Percentiles rank a stretch among this genome's conserved stretches.
phyloP scores from a whole-genome alignment of 1,140 invertebrate species.

The Papilio polytes region DNA sequence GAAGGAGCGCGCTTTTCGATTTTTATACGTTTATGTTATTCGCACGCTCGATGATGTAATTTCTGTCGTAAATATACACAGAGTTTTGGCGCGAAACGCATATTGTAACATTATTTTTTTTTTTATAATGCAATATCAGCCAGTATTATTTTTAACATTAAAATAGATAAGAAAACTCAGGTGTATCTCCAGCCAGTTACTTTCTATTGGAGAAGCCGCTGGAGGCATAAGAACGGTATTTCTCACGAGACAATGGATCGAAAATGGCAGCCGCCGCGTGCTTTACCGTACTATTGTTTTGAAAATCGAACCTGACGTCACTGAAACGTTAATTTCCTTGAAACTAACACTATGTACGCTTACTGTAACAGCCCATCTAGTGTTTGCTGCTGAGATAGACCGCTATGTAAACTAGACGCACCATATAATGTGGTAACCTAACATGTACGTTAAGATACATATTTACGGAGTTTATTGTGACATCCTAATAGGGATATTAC shows the following conservation, averaged over 20 bases:
- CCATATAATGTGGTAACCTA: background rate
- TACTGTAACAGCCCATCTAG: conserved; percentile 26
- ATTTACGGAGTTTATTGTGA: background rate
- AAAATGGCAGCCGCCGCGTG: conserved; percentile 60
- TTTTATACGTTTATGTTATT: conserved; percentile 66
- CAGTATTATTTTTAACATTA: background rate
- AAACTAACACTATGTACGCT: conserved; percentile 50
- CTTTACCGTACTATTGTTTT: conserved; percentile 75
- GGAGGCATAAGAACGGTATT: conserved; percentile 54
- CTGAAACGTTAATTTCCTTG: conserved; percentile 67
- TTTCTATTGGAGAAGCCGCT: conserved; percentile 73
- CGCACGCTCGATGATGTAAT: conserved; percentile 63
- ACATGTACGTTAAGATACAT: background rate
- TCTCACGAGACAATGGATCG: conserved; percentile 72
- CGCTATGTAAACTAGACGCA: conserved; percentile 17
- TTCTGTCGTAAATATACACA: conserved; percentile 63
- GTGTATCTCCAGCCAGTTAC: conserved; percentile 54
- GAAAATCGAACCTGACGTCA: conserved; percentile 75
- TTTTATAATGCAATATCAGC: background rate
- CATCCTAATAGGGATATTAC: background rate
- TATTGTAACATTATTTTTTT: conserved; percentile 48
- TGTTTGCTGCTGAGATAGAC: conserved; percentile 1
- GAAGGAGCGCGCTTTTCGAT: conserved; percentile 63
- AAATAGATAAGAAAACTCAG: background rate
- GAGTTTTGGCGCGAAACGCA: conserved; percentile 52